Conservation (phyloP, 2,113 vertebrate genomes). For the Progne subis region DNA sequence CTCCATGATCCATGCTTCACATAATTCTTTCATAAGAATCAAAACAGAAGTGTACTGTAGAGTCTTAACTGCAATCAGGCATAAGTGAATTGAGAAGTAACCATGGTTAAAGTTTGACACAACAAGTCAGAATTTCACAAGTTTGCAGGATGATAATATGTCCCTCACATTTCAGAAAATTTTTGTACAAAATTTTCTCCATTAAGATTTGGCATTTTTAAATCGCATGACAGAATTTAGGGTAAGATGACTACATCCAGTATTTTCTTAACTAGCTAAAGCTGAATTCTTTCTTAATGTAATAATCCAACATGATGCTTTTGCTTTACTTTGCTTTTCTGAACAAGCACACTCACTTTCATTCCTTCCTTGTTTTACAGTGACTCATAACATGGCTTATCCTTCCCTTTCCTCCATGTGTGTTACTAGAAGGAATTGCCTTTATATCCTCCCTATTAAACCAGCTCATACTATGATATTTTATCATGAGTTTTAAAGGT, state of each 20-base stretch:
- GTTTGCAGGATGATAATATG: neutral
- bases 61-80: neutral
- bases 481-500: neutral
- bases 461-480: neutral
- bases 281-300: neutral
- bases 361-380: neutral
- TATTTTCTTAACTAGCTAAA: neutral
- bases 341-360: neutral
- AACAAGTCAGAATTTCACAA: neutral
- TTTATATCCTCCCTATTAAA: neutral
- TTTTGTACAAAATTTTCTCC: neutral
- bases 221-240: neutral
- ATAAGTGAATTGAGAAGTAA: neutral
- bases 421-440: neutral
- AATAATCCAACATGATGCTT: neutral
- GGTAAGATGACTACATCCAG: neutral
- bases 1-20: neutral
- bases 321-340: neutral
- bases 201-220: neutral
- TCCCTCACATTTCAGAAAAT: neutral
- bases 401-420: neutral
- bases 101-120: neutral
- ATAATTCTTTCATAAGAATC: neutral
- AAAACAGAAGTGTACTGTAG: neutral
- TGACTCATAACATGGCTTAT: neutral